phyloP scores from a whole-genome alignment of 2,888 invertebrate species.

The Alviniconcha strummeri region DNA sequence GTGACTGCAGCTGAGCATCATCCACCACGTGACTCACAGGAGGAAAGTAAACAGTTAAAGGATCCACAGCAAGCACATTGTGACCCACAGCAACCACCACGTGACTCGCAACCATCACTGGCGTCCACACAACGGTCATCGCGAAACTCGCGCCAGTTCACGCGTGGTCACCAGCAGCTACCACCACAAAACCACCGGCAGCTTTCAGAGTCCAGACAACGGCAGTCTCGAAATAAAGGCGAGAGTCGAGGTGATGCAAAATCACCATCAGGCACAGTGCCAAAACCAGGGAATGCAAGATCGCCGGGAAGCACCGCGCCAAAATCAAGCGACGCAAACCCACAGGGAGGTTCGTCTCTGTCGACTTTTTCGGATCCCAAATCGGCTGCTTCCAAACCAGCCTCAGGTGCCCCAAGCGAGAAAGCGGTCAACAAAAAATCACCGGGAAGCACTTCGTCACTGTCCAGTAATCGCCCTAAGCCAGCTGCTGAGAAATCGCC shows the following conservation, averaged over 20 bases:
- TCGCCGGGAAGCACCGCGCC: neutral
- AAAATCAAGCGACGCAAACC: neutral
- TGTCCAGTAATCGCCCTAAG: neutral
- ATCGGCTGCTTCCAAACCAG: neutral
- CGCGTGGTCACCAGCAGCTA: neutral
- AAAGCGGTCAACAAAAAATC: neutral
- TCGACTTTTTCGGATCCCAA: neutral
- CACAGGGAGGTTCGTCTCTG: neutral
- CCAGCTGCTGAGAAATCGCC: neutral
- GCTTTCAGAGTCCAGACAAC: too few species aligned
- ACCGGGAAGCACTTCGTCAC: neutral
- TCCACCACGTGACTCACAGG: too few species aligned
- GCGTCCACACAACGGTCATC: neutral
- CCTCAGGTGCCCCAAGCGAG: neutral
- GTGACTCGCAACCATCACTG: neutral
- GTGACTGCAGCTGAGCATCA: too few species aligned
- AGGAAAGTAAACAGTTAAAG: too few species aligned
- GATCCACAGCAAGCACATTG: too few species aligned
- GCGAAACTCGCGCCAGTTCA: neutral
- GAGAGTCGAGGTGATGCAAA: too few species aligned
- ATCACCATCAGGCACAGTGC: neutral
- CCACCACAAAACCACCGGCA: neutral
- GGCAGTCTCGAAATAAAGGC: too few species aligned
- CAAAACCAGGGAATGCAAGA: neutral
- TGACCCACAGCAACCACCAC: neutral